Conservation (phyloP, 1,140 invertebrate species). For the Rhagoletis zephyria region DNA sequence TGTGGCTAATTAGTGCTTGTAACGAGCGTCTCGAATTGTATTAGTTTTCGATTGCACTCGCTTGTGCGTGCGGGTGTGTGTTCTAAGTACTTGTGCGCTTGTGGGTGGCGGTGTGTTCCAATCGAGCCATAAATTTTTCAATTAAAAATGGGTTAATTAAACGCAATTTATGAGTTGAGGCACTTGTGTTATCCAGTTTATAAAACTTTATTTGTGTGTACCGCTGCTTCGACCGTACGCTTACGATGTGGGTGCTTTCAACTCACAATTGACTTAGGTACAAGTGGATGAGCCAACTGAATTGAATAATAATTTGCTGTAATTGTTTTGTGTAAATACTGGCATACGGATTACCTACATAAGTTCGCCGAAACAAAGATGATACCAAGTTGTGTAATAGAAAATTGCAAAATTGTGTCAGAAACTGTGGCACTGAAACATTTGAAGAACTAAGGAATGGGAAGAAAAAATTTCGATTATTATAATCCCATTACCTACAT, state of each 20-base stretch:
- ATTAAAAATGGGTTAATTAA: conserved; percentile 53
- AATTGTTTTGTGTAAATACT: background rate
- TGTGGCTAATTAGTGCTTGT: conserved; percentile 35
- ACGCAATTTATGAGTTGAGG: conserved; percentile 18
- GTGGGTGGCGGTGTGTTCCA: background rate
- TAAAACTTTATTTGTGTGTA: background rate
- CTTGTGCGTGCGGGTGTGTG: background rate
- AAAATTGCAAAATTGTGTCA: background rate
- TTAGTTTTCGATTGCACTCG: background rate
- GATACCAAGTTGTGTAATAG: background rate
- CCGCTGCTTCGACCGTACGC: background rate
- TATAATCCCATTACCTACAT: too few relatives aligned
- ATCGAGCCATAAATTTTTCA: conserved; percentile 40
- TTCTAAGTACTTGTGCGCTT: background rate
- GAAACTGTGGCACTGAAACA: background rate
- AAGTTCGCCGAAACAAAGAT: background rate
- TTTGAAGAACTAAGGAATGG: background rate
- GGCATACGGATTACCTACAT: background rate
- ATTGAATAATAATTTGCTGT: background rate
- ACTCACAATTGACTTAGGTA: conserved; percentile 31
- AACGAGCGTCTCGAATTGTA: conserved; percentile 35
- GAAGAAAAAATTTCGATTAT: background rate
- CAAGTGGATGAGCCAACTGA: conserved; percentile 25
- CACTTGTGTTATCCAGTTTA: background rate
- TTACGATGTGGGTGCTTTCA: background rate